Percentiles rank a stretch among this genome's conserved stretches.
phyloP scores from a whole-genome alignment of 1,140 invertebrate species.

The Eriocheir sinensis region DNA sequence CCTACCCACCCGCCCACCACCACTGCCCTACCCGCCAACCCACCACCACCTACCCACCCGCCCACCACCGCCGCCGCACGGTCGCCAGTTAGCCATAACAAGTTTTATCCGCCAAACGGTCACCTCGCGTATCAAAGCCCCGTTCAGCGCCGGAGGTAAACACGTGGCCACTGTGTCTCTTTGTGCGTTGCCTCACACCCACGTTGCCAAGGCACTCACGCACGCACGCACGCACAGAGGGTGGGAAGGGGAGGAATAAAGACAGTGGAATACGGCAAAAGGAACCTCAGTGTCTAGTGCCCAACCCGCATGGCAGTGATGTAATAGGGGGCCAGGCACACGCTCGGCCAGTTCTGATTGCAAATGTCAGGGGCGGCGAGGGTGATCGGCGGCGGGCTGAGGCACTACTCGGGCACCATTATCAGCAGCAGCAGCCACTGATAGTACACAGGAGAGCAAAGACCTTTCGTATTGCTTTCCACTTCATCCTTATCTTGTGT shows the following conservation, averaged over 20 bases:
- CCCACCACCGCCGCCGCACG: slow-evolving; percentile 1
- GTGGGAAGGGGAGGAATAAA: not conserved
- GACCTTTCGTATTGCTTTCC: too few relatives aligned
- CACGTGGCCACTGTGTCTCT: not conserved
- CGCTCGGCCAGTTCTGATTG: not conserved
- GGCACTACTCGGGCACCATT: not conserved
- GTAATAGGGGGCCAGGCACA: not conserved
- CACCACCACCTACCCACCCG: not conserved
- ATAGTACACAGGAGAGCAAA: too few relatives aligned
- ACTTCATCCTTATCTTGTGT: too few relatives aligned
- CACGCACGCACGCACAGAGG: not conserved
- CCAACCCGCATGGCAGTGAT: not conserved
- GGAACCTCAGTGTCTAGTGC: too few relatives aligned
- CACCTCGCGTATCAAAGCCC: not conserved
- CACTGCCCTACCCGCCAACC: not conserved
- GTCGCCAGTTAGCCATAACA: slow-evolving; percentile 22
- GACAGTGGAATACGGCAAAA: too few relatives aligned
- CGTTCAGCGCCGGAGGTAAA: not conserved
- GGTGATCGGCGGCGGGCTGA: not conserved
- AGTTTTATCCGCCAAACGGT: not conserved
- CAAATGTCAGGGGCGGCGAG: not conserved
- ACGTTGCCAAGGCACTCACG: too few relatives aligned
- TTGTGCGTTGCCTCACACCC: too few relatives aligned
- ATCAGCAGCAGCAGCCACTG: too few relatives aligned
- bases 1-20: not conserved